These are phyloP conservation scores for Drosophila burlai DNA, from an alignment of 1,140 invertebrate genomes.

Conservation along the genomic window DNA sequence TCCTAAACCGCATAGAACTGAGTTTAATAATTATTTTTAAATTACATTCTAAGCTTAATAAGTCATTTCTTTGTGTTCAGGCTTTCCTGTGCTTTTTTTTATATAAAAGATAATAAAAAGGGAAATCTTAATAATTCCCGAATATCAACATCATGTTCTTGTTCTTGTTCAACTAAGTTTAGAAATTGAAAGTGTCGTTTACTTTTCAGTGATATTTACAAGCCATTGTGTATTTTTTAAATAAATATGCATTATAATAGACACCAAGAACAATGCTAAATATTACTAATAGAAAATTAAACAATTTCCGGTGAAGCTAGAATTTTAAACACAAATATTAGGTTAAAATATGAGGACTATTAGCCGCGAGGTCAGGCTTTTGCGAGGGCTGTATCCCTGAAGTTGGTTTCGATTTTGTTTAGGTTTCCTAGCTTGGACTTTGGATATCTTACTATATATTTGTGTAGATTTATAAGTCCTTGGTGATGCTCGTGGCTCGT, in stretches of 20 bases:
- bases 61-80: too few species aligned
- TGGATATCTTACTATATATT: neutral
- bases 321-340: neutral
- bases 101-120: too few species aligned
- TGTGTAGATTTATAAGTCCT: too few species aligned
- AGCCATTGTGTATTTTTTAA: neutral
- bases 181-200: neutral
- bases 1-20: neutral
- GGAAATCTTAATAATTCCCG: too few species aligned
- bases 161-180: too few species aligned
- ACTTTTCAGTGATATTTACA: neutral
- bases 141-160: neutral
- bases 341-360: neutral
- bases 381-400: too few species aligned
- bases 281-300: neutral
- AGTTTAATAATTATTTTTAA: too few species aligned
- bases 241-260: neutral
- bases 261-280: neutral
- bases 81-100: too few species aligned
- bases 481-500: slow-evolving; percentile 1
- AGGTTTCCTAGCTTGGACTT: slow-evolving; percentile 4
- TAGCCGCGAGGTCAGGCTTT: neutral
- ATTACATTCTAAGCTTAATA: too few species aligned
- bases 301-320: neutral
- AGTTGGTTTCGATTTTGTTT: slow-evolving; percentile 40